A percentile compares a stretch with the other conserved stretches of the same genome.
Evolutionary conservation across 2,113 vertebrate genomes (phyloP).

Genomic region (Lampris megalopsis): DNA sequence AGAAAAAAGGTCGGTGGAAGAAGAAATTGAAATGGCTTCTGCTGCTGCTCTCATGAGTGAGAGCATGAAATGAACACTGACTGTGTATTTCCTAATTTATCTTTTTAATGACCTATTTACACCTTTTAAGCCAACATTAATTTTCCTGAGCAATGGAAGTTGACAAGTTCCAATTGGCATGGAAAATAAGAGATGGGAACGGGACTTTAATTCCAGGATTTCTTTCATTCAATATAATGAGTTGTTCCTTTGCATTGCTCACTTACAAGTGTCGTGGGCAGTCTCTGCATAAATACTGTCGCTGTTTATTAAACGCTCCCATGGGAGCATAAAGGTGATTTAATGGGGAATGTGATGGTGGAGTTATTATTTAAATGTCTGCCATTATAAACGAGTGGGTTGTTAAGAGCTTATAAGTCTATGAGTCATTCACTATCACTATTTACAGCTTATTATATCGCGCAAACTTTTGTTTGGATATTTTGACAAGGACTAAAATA

Average conservation of each 20-base stretch:
- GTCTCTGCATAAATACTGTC: constrained; percentile 36
- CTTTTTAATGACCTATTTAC: constrained; percentile 70
- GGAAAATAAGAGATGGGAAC: constrained; percentile 12
- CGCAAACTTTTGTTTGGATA: too few relatives aligned
- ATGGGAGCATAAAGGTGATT: constrained; percentile 15
- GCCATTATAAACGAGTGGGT: too few relatives aligned
- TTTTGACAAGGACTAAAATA: too few relatives aligned
- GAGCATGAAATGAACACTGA: constrained; percentile 51
- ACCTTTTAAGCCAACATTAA: constrained; percentile 60
- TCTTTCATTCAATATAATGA: constrained; percentile 49
- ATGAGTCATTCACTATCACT: too few relatives aligned
- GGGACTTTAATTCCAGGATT: constrained; percentile 29
- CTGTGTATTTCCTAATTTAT: constrained; percentile 53
- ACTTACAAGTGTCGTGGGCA: constrained; percentile 26
- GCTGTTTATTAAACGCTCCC: constrained; percentile 43
- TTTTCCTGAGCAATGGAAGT: constrained; percentile 32
- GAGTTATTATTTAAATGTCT: too few relatives aligned
- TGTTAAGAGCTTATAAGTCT: too few relatives aligned
- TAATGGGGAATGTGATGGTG: background rate
- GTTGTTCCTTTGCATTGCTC: constrained; percentile 6
- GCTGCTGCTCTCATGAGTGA: constrained; percentile 33
- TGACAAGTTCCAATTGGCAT: constrained; percentile 24
- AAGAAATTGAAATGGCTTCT: constrained; percentile 35
- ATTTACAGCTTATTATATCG: too few relatives aligned
- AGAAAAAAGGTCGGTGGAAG: constrained; percentile 38